Conservation (phyloP, 1,140 invertebrate species). For the Mylabris phalerata region DNA sequence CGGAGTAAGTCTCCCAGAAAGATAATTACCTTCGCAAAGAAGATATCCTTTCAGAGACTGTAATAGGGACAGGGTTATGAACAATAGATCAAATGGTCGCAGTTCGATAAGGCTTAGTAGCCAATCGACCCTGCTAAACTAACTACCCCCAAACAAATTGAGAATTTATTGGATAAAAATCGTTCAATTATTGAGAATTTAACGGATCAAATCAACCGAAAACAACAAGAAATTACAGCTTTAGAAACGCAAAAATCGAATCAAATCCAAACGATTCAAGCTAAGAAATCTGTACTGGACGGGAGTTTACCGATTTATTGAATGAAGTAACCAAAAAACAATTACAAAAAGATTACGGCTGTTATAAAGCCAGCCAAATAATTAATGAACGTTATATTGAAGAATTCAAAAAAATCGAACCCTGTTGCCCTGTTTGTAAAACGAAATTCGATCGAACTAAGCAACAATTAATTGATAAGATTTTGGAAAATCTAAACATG, state of each 20-base stretch:
- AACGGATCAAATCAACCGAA: slow-evolving; percentile 50
- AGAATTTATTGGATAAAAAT: slow-evolving; percentile 45
- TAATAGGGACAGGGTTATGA: no score
- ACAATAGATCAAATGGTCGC: no score
- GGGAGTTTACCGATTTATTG: slow-evolving; percentile 38
- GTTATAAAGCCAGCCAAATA: slow-evolving; percentile 41
- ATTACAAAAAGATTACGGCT: slow-evolving; percentile 43
- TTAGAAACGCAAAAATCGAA: slow-evolving; percentile 32
- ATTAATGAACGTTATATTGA: slow-evolving; percentile 44
- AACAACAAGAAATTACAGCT: slow-evolving; percentile 49
- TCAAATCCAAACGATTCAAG: slow-evolving; percentile 32
- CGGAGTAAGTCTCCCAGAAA: no score
- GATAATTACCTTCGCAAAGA: no score
- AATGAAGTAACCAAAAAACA: slow-evolving; percentile 36
- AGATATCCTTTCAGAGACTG: no score
- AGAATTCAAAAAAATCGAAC: slow-evolving; percentile 27
- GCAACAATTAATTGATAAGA: slow-evolving; percentile 14
- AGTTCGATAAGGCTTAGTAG: no score
- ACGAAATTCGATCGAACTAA: slow-evolving; percentile 31
- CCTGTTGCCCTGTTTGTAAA: slow-evolving; percentile 38
- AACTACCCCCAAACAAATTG: slow-evolving; percentile 54
- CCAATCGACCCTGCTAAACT: no score
- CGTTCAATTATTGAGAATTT: slow-evolving; percentile 48
- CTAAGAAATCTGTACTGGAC: slow-evolving; percentile 39
- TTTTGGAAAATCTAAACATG: slow-evolving; percentile 42